Conservation (phyloP, 2,797 vertebrate species). For the Lates japonicus region DNA sequence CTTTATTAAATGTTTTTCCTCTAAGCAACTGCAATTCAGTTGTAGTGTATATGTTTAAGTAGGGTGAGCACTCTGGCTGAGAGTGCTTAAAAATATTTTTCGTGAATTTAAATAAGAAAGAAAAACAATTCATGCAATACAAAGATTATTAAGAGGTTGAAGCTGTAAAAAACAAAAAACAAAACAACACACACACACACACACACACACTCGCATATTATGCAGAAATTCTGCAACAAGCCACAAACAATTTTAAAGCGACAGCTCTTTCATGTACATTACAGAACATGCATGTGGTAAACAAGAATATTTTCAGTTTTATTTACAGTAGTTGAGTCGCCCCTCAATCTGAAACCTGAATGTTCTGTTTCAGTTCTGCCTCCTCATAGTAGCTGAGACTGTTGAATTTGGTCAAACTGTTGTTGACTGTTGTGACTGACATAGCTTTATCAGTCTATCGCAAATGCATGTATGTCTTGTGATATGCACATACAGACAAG, state of each 20-base stretch:
- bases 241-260: constrained; percentile 8
- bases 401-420: not conserved
- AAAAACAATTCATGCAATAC: not conserved
- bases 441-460: constrained; percentile 12
- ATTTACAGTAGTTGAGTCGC: not conserved
- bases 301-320: constrained; percentile 6
- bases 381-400: not conserved
- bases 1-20: not conserved
- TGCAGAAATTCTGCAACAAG: constrained; percentile 16
- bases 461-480: constrained; percentile 5
- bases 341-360: not conserved
- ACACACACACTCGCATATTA: not conserved
- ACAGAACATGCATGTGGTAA: not conserved
- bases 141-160: constrained; percentile 4
- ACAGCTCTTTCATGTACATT: constrained; percentile 15
- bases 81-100: not conserved
- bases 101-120: not conserved
- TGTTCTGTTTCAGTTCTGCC: not conserved
- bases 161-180: constrained; percentile 1
- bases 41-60: constrained; percentile 8
- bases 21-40: not conserved
- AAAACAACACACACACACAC: not conserved
- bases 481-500: not conserved
- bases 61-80: not conserved
- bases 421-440: constrained; percentile 1